Conservation (phyloP, 2,797 vertebrate genomes). For the Triplophysa yarkandensis region DNA sequence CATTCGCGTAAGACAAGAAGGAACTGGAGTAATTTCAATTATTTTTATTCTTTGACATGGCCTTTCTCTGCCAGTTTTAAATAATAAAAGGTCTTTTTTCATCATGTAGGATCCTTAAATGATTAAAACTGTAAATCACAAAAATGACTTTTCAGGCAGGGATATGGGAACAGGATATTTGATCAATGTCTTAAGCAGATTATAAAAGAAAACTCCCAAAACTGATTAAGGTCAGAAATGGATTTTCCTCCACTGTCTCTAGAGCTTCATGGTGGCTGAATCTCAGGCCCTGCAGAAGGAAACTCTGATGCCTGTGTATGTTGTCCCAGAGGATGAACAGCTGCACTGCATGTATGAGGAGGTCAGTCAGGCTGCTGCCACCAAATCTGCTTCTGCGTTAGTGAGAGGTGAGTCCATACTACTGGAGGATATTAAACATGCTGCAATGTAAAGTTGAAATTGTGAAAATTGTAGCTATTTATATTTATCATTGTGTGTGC, state of each 20-base stretch:
- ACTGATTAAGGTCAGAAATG: conserved; percentile 1
- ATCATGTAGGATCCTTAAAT: too few species aligned
- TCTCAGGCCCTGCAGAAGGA: conserved; percentile 67
- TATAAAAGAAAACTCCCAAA: neutral
- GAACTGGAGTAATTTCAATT: too few species aligned
- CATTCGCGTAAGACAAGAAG: too few species aligned
- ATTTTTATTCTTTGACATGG: too few species aligned
- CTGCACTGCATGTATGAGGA: conserved; percentile 79
- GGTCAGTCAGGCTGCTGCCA: conserved; percentile 72
- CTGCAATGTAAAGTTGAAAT: neutral
- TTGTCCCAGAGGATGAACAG: conserved; percentile 74
- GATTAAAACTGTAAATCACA: too few species aligned
- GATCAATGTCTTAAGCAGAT: neutral
- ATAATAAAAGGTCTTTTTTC: too few species aligned
- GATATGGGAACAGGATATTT: neutral
- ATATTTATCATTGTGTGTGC: neutral
- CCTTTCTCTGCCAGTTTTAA: too few species aligned
- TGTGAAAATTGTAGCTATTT: neutral
- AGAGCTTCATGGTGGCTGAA: conserved; percentile 79
- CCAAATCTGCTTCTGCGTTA: conserved; percentile 72
- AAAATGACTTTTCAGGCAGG: too few species aligned
- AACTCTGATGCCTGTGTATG: conserved; percentile 76
- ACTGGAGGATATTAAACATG: neutral
- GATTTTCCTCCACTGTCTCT: conserved; percentile 7
- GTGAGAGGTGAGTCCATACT: conserved; percentile 69